Conservation (phyloP, 1,140 invertebrate genomes). For the Steinernema khuongi region DNA sequence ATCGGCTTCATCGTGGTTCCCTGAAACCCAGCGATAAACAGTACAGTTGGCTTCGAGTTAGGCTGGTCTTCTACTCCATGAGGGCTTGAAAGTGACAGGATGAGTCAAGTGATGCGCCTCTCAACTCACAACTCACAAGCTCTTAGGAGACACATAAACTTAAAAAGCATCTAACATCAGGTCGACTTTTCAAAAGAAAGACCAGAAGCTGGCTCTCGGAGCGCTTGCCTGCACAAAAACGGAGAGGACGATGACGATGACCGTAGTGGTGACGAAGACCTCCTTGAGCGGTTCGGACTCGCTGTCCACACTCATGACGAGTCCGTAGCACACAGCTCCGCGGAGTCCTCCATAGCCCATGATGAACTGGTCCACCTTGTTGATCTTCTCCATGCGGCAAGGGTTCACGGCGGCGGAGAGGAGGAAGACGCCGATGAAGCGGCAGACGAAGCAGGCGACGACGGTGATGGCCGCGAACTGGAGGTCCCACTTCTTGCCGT, state of each 20-base stretch:
- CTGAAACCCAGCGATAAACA: no score
- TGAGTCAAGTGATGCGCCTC: no score
- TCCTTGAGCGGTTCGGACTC: slow-evolving; percentile 51
- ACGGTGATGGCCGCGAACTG: slow-evolving; percentile 30
- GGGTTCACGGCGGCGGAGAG: slow-evolving; percentile 79
- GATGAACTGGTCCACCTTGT: slow-evolving; percentile 90
- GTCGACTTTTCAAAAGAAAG: no score
- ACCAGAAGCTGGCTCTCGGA: no score
- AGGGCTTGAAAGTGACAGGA: no score
- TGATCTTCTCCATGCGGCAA: slow-evolving; percentile 70
- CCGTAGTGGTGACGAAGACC: slow-evolving; percentile 93
- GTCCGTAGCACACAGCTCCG: slow-evolving; percentile 83
- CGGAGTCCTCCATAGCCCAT: slow-evolving; percentile 95
- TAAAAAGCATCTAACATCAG: no score
- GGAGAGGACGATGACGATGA: slow-evolving; percentile 96
- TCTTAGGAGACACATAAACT: no score
- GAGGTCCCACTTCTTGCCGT: slow-evolving; percentile 19
- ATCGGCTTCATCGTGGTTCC: slow-evolving; percentile 3
- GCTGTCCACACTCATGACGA: slow-evolving; percentile 30
- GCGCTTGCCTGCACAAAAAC: slow-evolving; percentile 81
- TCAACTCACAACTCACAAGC: no score
- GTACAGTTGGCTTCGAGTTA: no score
- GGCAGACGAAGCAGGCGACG: slow-evolving; percentile 24
- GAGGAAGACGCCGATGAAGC: slow-evolving; percentile 71
- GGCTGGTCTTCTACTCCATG: no score